Conservation (phyloP, 2,113 vertebrate species). For the Cheilinus undulatus region DNA sequence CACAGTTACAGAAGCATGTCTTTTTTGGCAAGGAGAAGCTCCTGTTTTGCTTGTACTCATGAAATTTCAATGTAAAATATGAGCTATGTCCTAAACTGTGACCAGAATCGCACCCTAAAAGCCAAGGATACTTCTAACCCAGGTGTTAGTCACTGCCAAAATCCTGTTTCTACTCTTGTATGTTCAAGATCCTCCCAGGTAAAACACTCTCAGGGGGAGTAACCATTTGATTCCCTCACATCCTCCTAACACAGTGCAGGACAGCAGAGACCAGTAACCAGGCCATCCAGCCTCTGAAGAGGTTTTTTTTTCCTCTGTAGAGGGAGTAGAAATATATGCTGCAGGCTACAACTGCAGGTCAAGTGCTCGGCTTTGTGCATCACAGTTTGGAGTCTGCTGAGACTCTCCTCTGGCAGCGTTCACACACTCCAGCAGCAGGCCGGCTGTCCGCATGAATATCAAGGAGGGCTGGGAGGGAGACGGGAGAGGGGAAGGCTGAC, state of each 20-base stretch:
- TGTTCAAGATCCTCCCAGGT: not conserved
- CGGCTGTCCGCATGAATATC: slow-evolving; percentile 37
- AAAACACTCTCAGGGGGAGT: not conserved
- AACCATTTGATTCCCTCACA: slow-evolving; percentile 12
- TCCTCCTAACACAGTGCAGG: slow-evolving; percentile 6
- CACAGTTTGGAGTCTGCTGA: slow-evolving; percentile 44
- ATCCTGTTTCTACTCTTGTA: slow-evolving; percentile 1
- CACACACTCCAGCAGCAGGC: slow-evolving; percentile 29
- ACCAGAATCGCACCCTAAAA: too few relatives aligned
- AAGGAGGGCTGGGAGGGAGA: slow-evolving; percentile 28
- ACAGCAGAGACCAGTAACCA: slow-evolving; percentile 7
- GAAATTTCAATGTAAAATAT: too few relatives aligned
- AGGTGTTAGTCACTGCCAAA: not conserved
- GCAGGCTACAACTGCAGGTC: slow-evolving; percentile 43
- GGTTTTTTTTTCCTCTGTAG: not conserved
- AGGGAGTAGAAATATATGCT: slow-evolving; percentile 24
- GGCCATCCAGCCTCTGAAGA: not conserved
- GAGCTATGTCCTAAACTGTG: too few relatives aligned
- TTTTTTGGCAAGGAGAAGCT: not conserved
- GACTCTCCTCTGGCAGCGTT: slow-evolving; percentile 35
- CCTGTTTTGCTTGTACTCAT: too few relatives aligned
- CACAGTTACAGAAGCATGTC: too few relatives aligned
- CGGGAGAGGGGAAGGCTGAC: slow-evolving; percentile 14
- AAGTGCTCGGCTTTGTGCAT: slow-evolving; percentile 53
- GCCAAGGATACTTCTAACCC: not conserved